Evolutionary conservation across 2,797 vertebrate species (phyloP).

Genomic region (Staurois parvus): DNA sequence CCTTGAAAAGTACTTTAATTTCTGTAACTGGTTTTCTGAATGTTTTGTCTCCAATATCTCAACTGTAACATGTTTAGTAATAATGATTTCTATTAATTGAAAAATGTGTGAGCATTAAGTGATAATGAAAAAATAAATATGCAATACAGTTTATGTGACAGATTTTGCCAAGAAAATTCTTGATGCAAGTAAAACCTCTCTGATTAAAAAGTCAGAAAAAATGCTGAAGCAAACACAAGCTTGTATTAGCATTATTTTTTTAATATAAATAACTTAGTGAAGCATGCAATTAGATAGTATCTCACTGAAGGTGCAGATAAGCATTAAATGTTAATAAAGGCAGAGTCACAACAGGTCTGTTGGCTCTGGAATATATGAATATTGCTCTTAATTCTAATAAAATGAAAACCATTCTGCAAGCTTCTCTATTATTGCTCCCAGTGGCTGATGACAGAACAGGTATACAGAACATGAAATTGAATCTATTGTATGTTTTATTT

Average conservation of each 20-base stretch:
- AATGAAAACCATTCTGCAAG: conserved; percentile 2
- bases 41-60: conserved; percentile 16
- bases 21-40: background rate
- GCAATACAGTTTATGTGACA: background rate
- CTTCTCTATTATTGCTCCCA: background rate
- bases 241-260: conserved; percentile 28
- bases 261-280: conserved; percentile 28
- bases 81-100: background rate
- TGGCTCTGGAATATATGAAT: conserved; percentile 31
- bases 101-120: conserved; percentile 22
- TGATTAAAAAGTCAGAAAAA: conserved; percentile 29
- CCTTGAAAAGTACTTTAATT: background rate
- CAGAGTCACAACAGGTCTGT: conserved; percentile 16
- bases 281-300: conserved; percentile 32
- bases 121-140: conserved; percentile 8
- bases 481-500: conserved; percentile 1
- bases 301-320: conserved; percentile 5
- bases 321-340: conserved; percentile 41
- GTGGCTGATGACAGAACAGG: background rate
- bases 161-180: background rate
- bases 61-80: background rate
- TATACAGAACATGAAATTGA: background rate
- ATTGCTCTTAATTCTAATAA: conserved; percentile 11
- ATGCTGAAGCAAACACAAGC: conserved; percentile 15
- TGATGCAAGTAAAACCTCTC: conserved; percentile 12